These are phyloP conservation scores for Hoplostethus mediterraneus DNA, from an alignment of 2,797 vertebrate genomes.

Conservation along the genomic window DNA sequence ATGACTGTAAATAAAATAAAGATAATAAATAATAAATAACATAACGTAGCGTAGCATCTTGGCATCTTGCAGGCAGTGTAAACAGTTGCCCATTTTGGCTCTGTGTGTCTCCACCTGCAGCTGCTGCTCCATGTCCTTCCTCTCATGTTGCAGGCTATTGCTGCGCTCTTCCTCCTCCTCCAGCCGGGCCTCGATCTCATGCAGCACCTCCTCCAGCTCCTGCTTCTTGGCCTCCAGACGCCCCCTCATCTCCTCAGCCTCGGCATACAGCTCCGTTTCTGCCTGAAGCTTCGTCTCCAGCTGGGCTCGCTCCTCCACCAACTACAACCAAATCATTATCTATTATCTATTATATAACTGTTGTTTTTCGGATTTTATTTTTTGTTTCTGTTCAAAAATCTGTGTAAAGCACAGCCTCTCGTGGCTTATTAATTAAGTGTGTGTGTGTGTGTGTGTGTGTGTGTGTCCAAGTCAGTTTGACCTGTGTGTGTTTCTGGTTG, in stretches of 20 bases:
- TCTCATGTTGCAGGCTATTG: constrained; percentile 88
- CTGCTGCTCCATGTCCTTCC: constrained; percentile 94
- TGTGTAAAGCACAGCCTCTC: too few species aligned
- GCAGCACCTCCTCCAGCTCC: constrained; percentile 97
- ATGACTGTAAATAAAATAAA: too few species aligned
- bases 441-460: neutral
- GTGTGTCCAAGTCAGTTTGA: constrained; percentile 51
- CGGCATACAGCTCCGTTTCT: constrained; percentile 92
- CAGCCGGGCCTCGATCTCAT: constrained; percentile 96
- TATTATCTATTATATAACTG: too few species aligned
- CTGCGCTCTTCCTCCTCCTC: constrained; percentile 95
- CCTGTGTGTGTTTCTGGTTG: constrained; percentile 91
- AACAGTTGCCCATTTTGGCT: neutral
- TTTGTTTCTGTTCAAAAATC: too few species aligned
- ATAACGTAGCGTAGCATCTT: too few species aligned
- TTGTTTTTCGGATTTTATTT: too few species aligned
- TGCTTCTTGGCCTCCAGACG: constrained; percentile 94
- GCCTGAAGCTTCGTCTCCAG: constrained; percentile 94
- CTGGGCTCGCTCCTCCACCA: constrained; percentile 89
- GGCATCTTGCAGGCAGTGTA: neutral
- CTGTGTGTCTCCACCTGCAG: constrained; percentile 86
- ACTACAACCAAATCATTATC: constrained; percentile 70
- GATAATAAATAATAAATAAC: too few species aligned
- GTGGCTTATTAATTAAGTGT: too few species aligned
- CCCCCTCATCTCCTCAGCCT: constrained; percentile 94